phyloP scores from a whole-genome alignment of 92 coral and sea anemone genomes.

The Nematostella vectensis region DNA sequence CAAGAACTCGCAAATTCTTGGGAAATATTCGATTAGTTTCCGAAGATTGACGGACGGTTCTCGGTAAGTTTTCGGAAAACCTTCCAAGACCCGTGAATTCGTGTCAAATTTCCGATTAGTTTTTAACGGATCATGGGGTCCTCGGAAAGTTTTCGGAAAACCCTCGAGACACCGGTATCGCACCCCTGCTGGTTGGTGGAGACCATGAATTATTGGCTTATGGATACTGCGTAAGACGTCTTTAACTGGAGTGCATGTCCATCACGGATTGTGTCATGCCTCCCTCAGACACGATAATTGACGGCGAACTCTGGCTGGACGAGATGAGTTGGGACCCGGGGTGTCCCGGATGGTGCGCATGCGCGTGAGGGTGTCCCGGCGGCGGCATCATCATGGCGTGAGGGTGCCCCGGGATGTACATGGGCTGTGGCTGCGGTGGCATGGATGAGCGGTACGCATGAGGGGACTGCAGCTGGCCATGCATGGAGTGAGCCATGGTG shows the following conservation, averaged over 20 bases:
- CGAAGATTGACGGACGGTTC: too few species aligned
- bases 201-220: constrained; percentile 1
- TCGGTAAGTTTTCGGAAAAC: too few species aligned
- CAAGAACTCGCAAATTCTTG: too few species aligned
- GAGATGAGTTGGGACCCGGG: constrained; percentile 88
- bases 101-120: too few species aligned
- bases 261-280: constrained; percentile 94
- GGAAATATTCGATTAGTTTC: too few species aligned
- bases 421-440: constrained; percentile 92
- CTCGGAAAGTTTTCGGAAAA: too few species aligned
- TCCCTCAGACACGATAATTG: constrained; percentile 88
- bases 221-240: not conserved
- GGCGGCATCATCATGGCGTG: constrained; percentile 99
- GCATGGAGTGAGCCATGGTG: constrained; percentile 86
- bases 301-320: constrained; percentile 95
- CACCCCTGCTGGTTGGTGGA: too few species aligned
- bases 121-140: too few species aligned
- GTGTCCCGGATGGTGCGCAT: constrained; percentile 85
- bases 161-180: too few species aligned
- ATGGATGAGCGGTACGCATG: constrained; percentile 95
- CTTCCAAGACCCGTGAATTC: too few species aligned
- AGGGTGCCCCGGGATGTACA: constrained; percentile 99
- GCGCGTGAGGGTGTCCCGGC: constrained; percentile 97
- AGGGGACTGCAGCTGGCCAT: constrained; percentile 88
- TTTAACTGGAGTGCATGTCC: constrained; percentile 97